These are phyloP conservation scores for Chloroceryle amazona DNA, from an alignment of 2,797 vertebrate species.

Conservation along the genomic window DNA sequence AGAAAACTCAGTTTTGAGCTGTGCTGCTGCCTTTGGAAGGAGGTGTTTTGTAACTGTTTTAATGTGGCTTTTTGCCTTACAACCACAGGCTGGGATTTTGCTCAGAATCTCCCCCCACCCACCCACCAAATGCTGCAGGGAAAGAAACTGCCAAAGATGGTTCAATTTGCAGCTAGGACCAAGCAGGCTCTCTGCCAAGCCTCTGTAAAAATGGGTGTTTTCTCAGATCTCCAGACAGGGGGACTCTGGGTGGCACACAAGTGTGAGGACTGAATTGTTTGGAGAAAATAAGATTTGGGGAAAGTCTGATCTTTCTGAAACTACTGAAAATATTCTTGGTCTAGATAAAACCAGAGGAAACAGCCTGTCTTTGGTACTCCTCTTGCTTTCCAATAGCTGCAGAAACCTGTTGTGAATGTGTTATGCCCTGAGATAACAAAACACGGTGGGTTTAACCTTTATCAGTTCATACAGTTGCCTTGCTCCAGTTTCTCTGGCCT, in stretches of 20 bases:
- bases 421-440: not conserved
- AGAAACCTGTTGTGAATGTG: not conserved
- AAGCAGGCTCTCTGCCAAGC: not conserved
- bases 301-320: not conserved
- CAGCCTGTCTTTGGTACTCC: not conserved
- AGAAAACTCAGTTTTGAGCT: not conserved
- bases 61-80: not conserved
- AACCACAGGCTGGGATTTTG: not conserved
- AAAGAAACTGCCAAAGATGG: not conserved
- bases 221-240: not conserved
- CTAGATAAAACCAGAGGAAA: not conserved
- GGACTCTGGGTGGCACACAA: not conserved
- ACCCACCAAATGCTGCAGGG: not conserved
- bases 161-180: not conserved
- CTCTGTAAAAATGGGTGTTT: not conserved
- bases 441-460: not conserved
- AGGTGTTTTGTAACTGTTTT: not conserved
- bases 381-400: not conserved
- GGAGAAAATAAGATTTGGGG: not conserved
- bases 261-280: not conserved
- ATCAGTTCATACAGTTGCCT: not conserved
- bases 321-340: not conserved
- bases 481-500: not conserved
- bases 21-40: not conserved
- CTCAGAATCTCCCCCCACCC: not conserved